Evolutionary conservation across 2,113 vertebrate species (phyloP), one percentile per base, ranked within the genome.

Genomic region (Lathamus discolor): DNA sequence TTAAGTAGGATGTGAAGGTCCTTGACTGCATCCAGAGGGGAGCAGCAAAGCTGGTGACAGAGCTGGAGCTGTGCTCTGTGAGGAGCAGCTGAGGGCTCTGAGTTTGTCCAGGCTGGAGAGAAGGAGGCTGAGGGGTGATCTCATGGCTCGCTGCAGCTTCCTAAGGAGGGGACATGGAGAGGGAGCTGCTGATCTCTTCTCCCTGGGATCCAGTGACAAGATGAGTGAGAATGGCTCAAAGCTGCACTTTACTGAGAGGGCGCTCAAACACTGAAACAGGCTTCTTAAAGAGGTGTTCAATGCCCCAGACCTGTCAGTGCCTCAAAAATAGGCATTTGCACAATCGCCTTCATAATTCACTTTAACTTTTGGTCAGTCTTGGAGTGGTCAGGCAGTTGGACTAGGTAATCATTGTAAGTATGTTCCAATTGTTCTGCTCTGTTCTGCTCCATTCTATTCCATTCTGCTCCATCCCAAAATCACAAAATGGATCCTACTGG

Each of bases 41-140:
- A 14, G 31, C 7, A 67, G 1, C 9, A 41, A 31, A 55, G 41
- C 46, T n/a, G 72, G 10, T 27, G 66, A 3, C 7, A 73, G 59
- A 39, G 46, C 72, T 57, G 23, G 35, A 69, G 33, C 14, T 13
- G 27, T 17, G 16, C 55, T 27, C 35, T 68, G 23, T 68, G 61
- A 35, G 67, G 33, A 52, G n/a, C 0, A 0, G 49, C 49, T 61
- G 51, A 39, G n/a, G n/a, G 24, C 31, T 67, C 27, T 44, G 63
- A 7, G 27, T 19, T 25, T 81, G 31, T 31, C 46, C 62, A 3
- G 3, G 15, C 10, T 33, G 59, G 76, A 63, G 52, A 19, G 44
- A 46, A 68, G 14, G 7, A 54, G 35, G 17, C 69, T 66, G 51
- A 66, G 17, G 22, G 7, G 6, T 2, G 4, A 66, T 14, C 27